phyloP scores from a whole-genome alignment of 2,888 invertebrate genomes.

The Hecatera dysodea region DNA sequence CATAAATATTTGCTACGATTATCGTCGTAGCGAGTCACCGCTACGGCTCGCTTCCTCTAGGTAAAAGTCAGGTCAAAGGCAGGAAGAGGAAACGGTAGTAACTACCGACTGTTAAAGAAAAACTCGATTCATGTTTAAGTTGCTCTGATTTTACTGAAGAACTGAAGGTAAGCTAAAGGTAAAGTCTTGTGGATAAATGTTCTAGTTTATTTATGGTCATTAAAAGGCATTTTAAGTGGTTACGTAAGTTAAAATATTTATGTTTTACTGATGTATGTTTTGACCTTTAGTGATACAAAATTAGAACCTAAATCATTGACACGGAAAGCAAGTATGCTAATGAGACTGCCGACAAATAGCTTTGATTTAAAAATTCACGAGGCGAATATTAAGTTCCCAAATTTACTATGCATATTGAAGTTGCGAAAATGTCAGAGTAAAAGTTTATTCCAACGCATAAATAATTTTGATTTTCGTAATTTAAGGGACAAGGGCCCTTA shows the following conservation, averaged over 20 bases:
- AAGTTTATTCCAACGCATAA: slow-evolving; percentile 35
- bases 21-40: slow-evolving; percentile 56
- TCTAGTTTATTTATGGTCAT: slow-evolving; percentile 19
- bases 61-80: slow-evolving; percentile 69
- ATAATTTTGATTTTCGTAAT: slow-evolving; percentile 34
- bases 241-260: not conserved
- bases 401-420: slow-evolving; percentile 45
- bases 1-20: slow-evolving; percentile 67
- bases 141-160: slow-evolving; percentile 46
- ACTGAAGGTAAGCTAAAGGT: slow-evolving; percentile 11
- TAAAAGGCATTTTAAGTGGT: not conserved
- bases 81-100: slow-evolving; percentile 68
- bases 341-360: slow-evolving; percentile 28
- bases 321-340: slow-evolving; percentile 52
- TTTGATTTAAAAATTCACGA: slow-evolving; percentile 46
- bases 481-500: not conserved
- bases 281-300: slow-evolving; percentile 7
- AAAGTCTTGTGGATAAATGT: slow-evolving; percentile 14
- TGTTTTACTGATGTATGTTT: not conserved
- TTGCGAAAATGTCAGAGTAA: slow-evolving; percentile 22
- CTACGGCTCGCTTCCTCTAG: slow-evolving; percentile 58
- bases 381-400: slow-evolving; percentile 44
- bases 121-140: slow-evolving; percentile 63
- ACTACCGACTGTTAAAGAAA: slow-evolving; percentile 57
- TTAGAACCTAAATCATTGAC: slow-evolving; percentile 27